Base-by-base conservation (phyloP, 1,140 invertebrate species). In the Orius laevigatus region DNA sequence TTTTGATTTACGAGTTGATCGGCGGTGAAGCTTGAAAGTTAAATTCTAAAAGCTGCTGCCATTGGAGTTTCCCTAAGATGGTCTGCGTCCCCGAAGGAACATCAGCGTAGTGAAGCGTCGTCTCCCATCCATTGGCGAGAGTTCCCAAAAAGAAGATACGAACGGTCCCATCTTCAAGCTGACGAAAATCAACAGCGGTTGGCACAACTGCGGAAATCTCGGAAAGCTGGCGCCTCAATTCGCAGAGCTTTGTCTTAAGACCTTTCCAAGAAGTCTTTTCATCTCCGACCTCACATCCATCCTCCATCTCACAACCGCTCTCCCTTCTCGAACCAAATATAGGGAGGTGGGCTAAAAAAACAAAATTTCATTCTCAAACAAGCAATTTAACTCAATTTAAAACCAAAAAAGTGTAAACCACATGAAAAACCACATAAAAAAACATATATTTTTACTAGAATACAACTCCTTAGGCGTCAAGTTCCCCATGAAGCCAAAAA, bases 141-240 rank as follows among this genome's bases (percentile, higher is more conserved):
- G 81, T 82, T 53, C 86, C 81, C 12, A 95, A 70, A 64, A 93
- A 94, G 66, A 93, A 95, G 57, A 93, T 79, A 59, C 87, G 73
- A 34, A 72, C 80, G 49, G 78, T 75, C 42, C 81, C 81, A 66
- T 84, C 82, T 19, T 73, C 71, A 19, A 86, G 65, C 47, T 71
- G 74, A 40, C 85, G 69, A 66, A 93, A 92, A 12, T 79, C 76
- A 56, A 89, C 77, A 25, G 78, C 76, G 51, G 77, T 79, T 9
- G 85, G 85, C 14, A 86, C 75, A 45, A 70, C 70, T 1, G 76
- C 75, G 0, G 80, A 84, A 45, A 87, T 66, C 39, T 74, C 74
- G 1, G 81, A 81, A 18, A 90, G 60, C 56, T 82, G 76, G 51
- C 82, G 75, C 14, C 88, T 69, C 47, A 91, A 70, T 55, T 89